These are phyloP conservation scores for Diuraphis noxia DNA, from an alignment of 1,140 invertebrate species.

Conservation along the genomic window DNA sequence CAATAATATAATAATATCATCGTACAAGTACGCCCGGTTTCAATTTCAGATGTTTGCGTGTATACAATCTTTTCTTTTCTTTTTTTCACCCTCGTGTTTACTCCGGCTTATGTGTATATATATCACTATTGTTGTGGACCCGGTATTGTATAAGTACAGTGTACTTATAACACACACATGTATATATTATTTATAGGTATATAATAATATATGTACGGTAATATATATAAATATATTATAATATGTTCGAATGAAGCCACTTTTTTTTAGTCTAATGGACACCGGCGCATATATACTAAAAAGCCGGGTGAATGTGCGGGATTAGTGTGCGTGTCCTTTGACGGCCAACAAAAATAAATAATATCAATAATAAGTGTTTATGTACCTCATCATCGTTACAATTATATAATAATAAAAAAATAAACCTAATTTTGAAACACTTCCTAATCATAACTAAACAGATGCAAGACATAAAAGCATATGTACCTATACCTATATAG, in stretches of 20 bases:
- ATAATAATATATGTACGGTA: not conserved
- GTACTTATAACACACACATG: too few relatives aligned
- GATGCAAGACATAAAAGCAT: not conserved
- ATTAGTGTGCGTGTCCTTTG: not conserved
- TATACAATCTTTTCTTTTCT: not conserved
- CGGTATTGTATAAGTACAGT: not conserved
- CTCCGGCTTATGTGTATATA: not conserved
- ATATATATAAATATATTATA: not conserved
- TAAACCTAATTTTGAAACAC: not conserved
- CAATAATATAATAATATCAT: conserved; percentile 43
- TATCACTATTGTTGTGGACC: conserved; percentile 28
- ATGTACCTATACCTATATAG: too few relatives aligned
- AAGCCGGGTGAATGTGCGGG: not conserved
- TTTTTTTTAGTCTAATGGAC: conserved; percentile 44
- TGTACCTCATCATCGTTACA: not conserved
- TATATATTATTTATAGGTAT: too few relatives aligned
- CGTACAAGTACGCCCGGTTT: conserved; percentile 11
- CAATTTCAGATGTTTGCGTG: conserved; percentile 24
- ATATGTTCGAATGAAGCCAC: not conserved
- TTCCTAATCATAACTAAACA: not conserved
- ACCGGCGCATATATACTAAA: not conserved
- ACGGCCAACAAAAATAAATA: not conserved
- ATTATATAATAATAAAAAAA: not conserved
- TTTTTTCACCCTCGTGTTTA: not conserved
- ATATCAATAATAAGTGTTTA: not conserved